Conservation (phyloP, 2,113 vertebrate species). For the Parotia lawesii region DNA sequence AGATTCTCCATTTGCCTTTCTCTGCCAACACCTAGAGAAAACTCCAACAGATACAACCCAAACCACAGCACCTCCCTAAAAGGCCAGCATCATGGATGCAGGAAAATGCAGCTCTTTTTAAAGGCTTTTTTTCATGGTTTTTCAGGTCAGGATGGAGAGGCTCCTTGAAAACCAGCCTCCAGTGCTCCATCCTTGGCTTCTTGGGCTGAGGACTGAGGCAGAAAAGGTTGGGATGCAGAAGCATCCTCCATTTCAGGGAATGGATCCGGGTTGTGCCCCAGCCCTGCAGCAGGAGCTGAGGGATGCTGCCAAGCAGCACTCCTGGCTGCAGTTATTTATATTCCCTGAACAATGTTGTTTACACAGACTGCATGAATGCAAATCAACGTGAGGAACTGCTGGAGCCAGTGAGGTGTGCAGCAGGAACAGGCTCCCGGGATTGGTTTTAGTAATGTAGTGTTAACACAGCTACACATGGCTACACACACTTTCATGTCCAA, state of each 20-base stretch:
- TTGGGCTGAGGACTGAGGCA: background rate
- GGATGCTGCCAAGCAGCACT: slow-evolving; percentile 39
- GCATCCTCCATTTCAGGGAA: background rate
- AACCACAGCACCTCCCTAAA: background rate
- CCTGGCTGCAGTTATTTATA: slow-evolving; percentile 70
- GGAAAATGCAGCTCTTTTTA: background rate
- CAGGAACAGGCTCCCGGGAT: slow-evolving; percentile 61
- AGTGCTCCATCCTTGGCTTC: background rate
- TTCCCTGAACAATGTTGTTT: slow-evolving; percentile 72
- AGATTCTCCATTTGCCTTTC: background rate
- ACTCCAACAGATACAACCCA: background rate
- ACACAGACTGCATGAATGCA: slow-evolving; percentile 76
- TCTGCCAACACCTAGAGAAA: background rate
- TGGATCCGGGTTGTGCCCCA: background rate
- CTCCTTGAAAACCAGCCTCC: background rate
- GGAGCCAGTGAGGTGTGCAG: slow-evolving; percentile 69
- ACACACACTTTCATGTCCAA: slow-evolving; percentile 64
- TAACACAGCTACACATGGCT: slow-evolving; percentile 77
- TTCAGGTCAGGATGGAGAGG: background rate
- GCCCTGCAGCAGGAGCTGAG: background rate
- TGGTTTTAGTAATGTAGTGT: slow-evolving; percentile 75
- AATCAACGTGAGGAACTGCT: slow-evolving; percentile 64
- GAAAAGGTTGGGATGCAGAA: background rate
- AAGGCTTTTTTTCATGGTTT: background rate
- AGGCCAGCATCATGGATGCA: background rate